A percentile compares a stretch with the other conserved stretches of the same genome.
These are phyloP conservation scores for Tortricodes alternella DNA, from an alignment of 2,888 invertebrate species.

Conservation along the genomic window DNA sequence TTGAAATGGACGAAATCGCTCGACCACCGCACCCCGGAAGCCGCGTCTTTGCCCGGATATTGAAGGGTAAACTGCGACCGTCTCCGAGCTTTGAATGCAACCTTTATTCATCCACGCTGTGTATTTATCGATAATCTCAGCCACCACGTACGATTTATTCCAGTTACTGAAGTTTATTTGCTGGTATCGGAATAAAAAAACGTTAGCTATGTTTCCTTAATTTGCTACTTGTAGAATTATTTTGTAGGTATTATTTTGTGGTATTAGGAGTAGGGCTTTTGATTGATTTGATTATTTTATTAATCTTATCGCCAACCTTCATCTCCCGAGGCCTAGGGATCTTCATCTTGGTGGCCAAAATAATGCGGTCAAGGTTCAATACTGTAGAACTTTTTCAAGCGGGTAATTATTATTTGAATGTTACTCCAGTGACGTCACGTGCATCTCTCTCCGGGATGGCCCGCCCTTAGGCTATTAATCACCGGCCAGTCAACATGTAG, in stretches of 20 bases:
- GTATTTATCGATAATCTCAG: slow-evolving; percentile 21
- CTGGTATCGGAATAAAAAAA: neutral
- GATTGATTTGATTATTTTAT: too few relatives aligned
- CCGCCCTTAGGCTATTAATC: slow-evolving; percentile 63
- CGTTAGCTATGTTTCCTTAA: too few relatives aligned
- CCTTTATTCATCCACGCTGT: slow-evolving; percentile 26
- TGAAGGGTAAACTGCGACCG: slow-evolving; percentile 46
- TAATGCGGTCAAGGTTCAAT: too few relatives aligned
- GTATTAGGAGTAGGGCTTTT: too few relatives aligned
- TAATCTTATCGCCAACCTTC: too few relatives aligned
- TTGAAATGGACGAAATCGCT: slow-evolving; percentile 41
- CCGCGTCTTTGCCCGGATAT: slow-evolving; percentile 48
- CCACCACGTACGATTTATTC: neutral
- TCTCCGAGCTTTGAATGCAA: slow-evolving; percentile 10
- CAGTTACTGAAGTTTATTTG: slow-evolving; percentile 12
- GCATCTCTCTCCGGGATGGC: slow-evolving; percentile 69
- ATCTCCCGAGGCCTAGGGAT: too few relatives aligned
- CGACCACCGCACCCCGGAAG: slow-evolving; percentile 39
- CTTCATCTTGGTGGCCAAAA: too few relatives aligned
- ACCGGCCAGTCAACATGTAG: slow-evolving; percentile 64
- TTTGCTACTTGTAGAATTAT: too few relatives aligned
- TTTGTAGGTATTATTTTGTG: neutral
- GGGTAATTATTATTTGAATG: slow-evolving; percentile 54
- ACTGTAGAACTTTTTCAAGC: neutral
- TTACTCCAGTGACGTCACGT: slow-evolving; percentile 74